Evolutionary conservation across 30 jellyfish, hydroid and myxozoan species (phyloP), one percentile per base, ranked within the genome.

Genomic region (Turritopsis dohrnii): DNA sequence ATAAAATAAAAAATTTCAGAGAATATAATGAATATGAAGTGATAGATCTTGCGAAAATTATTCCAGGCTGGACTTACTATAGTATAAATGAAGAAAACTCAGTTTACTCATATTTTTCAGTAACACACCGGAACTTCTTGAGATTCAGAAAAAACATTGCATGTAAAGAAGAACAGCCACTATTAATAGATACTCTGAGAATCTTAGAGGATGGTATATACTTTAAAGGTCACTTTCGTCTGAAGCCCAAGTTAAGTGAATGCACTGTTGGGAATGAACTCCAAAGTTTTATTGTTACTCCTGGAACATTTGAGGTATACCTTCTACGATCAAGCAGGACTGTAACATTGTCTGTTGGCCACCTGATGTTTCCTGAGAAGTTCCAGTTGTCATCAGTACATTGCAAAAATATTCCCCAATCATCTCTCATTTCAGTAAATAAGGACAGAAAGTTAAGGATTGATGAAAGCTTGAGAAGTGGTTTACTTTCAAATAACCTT

Each of bases 41-140:
- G 9, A 9, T 21, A 69, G 77, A 69, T 69, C 28, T 69, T 23
- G 30, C 23, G 16, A 19, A 23, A 23, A n/a, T 69, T n/a, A 23
- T 69, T 7, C 77, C 77, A n/a, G 77, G 77, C 9, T 69, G 77
- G 77, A 69, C 77, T n/a, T 69, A 69, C 19, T 69, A 69, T 0
- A 69, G 77, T 69, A 69, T 7, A n/a, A 27, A 69, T 1, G 30
- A 27, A 69, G 77, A 27, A 69, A 69, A 69, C 9, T 69, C 28
- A 23, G 16, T 21, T 7, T 17, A n/a, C 30, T 27, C 77, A n/a
- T 8, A 27, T 8, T n/a, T 69, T n/a, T 23, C 30, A 8, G 4
- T 69, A 7, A n/a, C 77, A 9, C 31, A 69, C 0, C 28, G 19
- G 28, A 9, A 69, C 77, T n/a, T 69, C 30, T 69, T 69, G 19